phyloP scores from a whole-genome alignment of 2,113 vertebrate genomes.

The Leucoraja erinaceus region DNA sequence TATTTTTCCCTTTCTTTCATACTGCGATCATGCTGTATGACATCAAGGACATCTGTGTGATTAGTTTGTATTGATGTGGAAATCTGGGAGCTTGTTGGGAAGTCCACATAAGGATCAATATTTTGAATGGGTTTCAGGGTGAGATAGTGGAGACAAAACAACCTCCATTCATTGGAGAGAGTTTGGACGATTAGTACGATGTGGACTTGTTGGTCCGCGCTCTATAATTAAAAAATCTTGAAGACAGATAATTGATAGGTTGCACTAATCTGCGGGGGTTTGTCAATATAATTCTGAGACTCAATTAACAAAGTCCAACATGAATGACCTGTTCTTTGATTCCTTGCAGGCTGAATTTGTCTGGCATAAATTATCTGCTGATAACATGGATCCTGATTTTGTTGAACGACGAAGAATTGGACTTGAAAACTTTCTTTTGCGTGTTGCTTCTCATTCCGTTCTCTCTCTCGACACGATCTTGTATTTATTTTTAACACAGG shows the following conservation, averaged over 20 bases:
- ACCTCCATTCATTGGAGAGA: not conserved
- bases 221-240: too few relatives aligned
- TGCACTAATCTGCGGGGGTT: too few relatives aligned
- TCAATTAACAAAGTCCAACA: not conserved
- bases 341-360: constrained; percentile 82
- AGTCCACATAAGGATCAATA: not conserved
- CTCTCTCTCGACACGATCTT: constrained; percentile 85
- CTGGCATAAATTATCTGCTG: constrained; percentile 93
- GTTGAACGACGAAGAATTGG: constrained; percentile 87
- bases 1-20: too few relatives aligned
- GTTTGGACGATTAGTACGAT: not conserved
- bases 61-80: not conserved
- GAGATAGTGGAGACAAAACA: not conserved
- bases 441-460: constrained; percentile 79
- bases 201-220: too few relatives aligned
- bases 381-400: constrained; percentile 97
- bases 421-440: constrained; percentile 89
- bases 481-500: constrained; percentile 83
- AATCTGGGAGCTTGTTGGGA: not conserved
- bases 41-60: not conserved
- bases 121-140: not conserved
- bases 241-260: too few relatives aligned
- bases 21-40: not conserved
- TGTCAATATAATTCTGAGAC: not conserved
- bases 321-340: not conserved